Conservation (phyloP, 2,888 invertebrate genomes). For the Stenoptilia bipunctidactyla region DNA sequence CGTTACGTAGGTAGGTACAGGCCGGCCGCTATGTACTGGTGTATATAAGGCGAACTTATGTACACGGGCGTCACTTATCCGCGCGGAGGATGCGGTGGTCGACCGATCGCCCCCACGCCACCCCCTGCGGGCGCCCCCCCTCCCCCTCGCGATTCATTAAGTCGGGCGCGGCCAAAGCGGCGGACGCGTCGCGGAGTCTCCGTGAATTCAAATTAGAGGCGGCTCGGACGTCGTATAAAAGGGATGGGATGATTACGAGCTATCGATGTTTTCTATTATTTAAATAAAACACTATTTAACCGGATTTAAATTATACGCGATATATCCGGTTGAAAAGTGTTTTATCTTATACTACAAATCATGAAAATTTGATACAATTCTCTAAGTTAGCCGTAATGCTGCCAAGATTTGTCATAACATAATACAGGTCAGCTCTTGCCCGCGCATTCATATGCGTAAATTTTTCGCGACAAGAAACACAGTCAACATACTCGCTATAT, state of each 20-base stretch:
- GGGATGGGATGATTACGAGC: constrained; percentile 25
- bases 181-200: constrained; percentile 70
- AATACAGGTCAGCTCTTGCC: no score
- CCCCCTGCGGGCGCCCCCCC: constrained; percentile 33
- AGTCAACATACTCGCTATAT: no score
- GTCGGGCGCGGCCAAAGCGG: constrained; percentile 69
- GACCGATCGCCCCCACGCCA: constrained; percentile 54
- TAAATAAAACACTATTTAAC: no score
- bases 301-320: no score
- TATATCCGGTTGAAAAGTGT: no score
- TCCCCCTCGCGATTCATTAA: constrained; percentile 65
- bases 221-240: constrained; percentile 63
- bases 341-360: no score
- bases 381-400: no score
- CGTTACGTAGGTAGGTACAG: constrained; percentile 57
- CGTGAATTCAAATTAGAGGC: constrained; percentile 71
- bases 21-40: constrained; percentile 57
- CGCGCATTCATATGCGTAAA: no score
- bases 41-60: constrained; percentile 62
- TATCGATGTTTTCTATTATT: constrained; percentile 15
- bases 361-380: no score
- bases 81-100: constrained; percentile 69
- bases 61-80: constrained; percentile 68
- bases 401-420: no score
- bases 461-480: no score